Evolutionary conservation across 2,888 invertebrate genomes (phyloP), one percentile per base, ranked within the genome.

Genomic region (Cephus runcator): DNA sequence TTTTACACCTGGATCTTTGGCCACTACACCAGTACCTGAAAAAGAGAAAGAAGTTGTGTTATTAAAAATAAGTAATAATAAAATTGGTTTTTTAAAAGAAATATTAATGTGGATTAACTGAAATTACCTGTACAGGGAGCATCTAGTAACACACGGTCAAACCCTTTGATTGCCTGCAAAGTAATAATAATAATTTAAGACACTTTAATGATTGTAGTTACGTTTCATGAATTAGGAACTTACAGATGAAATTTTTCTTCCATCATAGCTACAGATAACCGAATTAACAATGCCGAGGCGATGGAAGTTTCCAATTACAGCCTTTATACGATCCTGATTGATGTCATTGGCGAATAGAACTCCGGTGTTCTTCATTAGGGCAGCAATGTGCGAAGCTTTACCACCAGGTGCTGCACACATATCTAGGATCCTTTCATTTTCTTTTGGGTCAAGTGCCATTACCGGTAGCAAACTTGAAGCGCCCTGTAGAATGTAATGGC

Each of bases 341-440:
- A 96, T 95, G 91, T 99, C 99, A 92, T 99, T 99, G 4, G 99
- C 97, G 92, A 99, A 98, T 40, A 99, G 91, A 1, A 96, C 95
- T 0, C 99, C 99, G 0, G 99, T 99, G 90, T 99, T 99, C 92
- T 98, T 98, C 99, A 99, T 99, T 15, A 99, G 93, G 0, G 99
- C 96, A 76, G 98, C 97, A 80, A 99, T 98, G 91, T 99, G 98
- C 0, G 98, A 98, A 0, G 99, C 98, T 93, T 99, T 99, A 12
- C 99, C 99, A 74, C 99, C 99, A 0, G 99, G 99, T 0, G 99
- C 99, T 0, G 99, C 95, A 90, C 98, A 97, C 98, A 99, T 97
- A 89, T 99, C 99, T 56, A 99, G 93, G 83, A 99, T 95, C 83
- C 95, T 94, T 92, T 99, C 99, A 88, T 97, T 96, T 92, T 98